phyloP scores from a whole-genome alignment of 2,797 vertebrate genomes.

The Vireo griseus region DNA sequence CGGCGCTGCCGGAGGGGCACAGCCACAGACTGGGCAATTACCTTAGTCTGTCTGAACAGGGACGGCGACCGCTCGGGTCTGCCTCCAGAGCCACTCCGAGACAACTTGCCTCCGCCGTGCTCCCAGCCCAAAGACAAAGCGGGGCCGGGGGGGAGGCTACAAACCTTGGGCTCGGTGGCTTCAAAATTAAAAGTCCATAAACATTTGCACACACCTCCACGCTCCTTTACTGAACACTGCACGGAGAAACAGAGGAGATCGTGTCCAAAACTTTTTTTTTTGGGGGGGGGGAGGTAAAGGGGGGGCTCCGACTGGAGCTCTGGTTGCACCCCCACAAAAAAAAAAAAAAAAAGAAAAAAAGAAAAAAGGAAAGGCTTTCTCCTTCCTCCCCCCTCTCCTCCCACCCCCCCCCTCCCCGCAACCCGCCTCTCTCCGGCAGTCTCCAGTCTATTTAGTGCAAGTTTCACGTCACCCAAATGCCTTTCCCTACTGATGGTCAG shows the following conservation, averaged over 20 bases:
- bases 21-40: background rate
- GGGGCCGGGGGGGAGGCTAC: background rate
- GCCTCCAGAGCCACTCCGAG: background rate
- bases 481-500: conserved; percentile 15
- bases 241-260: background rate
- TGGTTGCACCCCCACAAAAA: background rate
- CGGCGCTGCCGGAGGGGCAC: background rate
- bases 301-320: background rate
- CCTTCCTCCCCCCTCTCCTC: background rate
- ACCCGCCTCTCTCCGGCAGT: conserved; percentile 4
- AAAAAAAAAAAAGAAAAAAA: no score
- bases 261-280: background rate
- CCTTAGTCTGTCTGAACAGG: background rate
- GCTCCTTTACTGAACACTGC: background rate
- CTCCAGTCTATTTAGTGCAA: conserved; percentile 4
- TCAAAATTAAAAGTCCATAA: background rate
- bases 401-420: background rate
- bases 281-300: no score
- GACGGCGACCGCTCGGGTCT: background rate
- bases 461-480: conserved; percentile 22
- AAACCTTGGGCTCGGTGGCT: background rate
- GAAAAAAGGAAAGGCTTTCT: background rate
- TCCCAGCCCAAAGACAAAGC: conserved; percentile 3
- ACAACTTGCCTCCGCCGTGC: background rate
- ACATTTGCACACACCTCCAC: background rate